A percentile compares a stretch with the other conserved stretches of the same genome.
Evolutionary conservation across 1,140 invertebrate genomes (phyloP).

Genomic region (Zaprionus camerounensis): DNA sequence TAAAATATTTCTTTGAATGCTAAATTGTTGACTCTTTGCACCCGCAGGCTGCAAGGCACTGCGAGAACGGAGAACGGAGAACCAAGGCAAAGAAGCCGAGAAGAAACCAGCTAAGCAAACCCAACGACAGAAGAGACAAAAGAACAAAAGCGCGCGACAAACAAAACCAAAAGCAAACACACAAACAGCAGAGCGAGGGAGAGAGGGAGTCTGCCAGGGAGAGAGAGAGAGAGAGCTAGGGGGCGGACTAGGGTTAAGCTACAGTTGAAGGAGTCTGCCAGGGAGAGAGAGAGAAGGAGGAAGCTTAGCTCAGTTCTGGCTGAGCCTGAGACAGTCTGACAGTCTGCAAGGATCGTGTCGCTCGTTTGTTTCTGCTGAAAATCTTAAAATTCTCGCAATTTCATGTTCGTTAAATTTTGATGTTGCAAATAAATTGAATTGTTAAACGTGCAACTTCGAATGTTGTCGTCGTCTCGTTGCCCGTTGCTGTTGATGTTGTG

Average conservation of each 20-base stretch:
- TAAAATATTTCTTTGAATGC: conserved; percentile 84
- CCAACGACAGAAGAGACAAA: conserved; percentile 73
- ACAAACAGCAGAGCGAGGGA: conserved; percentile 30
- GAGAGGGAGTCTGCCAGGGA: conserved; percentile 3
- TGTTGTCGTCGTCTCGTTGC: conserved; percentile 60
- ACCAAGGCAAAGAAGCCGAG: conserved; percentile 4
- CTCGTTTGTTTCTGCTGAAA: conserved; percentile 84
- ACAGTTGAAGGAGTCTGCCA: not conserved
- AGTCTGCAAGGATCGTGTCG: conserved; percentile 80
- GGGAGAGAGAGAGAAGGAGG: not conserved
- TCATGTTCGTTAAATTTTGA: conserved; percentile 84
- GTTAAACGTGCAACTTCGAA: conserved; percentile 84
- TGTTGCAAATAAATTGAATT: conserved; percentile 84
- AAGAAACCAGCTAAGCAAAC: conserved; percentile 77
- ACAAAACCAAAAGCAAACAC: conserved; percentile 75
- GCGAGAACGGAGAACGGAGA: too few relatives aligned
- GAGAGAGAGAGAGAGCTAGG: conserved; percentile 16
- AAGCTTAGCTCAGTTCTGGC: conserved; percentile 24
- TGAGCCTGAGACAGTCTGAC: conserved; percentile 63
- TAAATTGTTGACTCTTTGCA: conserved; percentile 83
- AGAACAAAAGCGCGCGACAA: conserved; percentile 82
- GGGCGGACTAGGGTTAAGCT: conserved; percentile 22
- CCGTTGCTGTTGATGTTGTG: conserved; percentile 23
- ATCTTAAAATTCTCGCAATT: conserved; percentile 84
- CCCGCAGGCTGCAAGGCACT: conserved; percentile 43